Conservation (phyloP, 1,140 invertebrate species). For the Ceratitis capitata region DNA sequence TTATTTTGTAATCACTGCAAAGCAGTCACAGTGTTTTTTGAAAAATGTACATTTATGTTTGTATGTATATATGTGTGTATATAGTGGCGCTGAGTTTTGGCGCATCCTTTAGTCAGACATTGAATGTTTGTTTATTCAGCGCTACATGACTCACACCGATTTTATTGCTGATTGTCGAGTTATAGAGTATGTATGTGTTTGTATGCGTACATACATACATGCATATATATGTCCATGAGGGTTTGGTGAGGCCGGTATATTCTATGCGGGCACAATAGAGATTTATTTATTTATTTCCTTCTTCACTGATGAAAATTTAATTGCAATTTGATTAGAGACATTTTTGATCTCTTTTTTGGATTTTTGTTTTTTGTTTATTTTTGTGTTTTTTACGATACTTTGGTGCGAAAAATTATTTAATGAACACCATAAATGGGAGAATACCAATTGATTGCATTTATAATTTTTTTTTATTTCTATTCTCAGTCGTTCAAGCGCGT, state of each 20-base stretch:
- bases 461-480: too few relatives aligned
- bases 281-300: neutral
- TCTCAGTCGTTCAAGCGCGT: too few relatives aligned
- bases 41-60: too few relatives aligned
- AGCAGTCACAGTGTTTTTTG: neutral
- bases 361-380: neutral
- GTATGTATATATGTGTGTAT: too few relatives aligned
- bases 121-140: constrained; percentile 7
- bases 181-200: neutral
- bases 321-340: constrained; percentile 3
- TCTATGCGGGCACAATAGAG: neutral
- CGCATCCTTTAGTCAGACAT: neutral
- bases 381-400: too few relatives aligned
- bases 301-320: neutral
- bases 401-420: too few relatives aligned
- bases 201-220: neutral
- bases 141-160: neutral
- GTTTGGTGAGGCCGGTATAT: neutral
- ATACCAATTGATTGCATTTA: too few relatives aligned
- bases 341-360: neutral
- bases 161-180: neutral
- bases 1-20: constrained; percentile 21
- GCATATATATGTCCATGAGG: neutral
- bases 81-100: neutral
- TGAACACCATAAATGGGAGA: too few relatives aligned